A percentile compares a stretch with the other conserved stretches of the same genome.
phyloP scores from a whole-genome alignment of 1,140 invertebrate genomes.

The Proctacanthus coquilletti region DNA sequence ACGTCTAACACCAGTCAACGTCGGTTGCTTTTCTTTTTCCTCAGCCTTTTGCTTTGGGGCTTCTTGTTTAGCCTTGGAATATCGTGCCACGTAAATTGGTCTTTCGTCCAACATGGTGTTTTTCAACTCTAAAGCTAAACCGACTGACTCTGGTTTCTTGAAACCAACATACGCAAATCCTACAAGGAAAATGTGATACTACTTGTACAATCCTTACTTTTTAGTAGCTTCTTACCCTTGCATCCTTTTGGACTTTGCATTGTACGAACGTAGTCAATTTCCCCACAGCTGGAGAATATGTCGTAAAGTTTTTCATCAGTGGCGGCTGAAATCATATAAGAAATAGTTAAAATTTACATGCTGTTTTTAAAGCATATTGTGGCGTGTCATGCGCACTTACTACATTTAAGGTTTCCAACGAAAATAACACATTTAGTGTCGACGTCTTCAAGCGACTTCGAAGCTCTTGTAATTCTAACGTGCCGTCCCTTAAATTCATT shows the following conservation, averaged over 20 bases:
- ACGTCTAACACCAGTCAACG: background rate
- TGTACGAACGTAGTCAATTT: conserved; percentile 26
- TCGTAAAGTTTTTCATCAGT: conserved; percentile 21
- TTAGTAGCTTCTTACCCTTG: too few species aligned
- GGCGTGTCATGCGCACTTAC: conserved; percentile 11
- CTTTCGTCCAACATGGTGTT: conserved; percentile 21
- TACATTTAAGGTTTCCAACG: conserved; percentile 52
- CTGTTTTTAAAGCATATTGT: background rate
- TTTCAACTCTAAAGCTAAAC: conserved; percentile 24
- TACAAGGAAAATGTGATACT: too few species aligned
- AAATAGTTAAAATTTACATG: background rate
- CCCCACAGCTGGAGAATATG: conserved; percentile 25
- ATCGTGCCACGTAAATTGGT: conserved; percentile 25
- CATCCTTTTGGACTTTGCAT: conserved; percentile 22
- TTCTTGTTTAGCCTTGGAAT: conserved; percentile 6
- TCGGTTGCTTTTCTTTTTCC: background rate
- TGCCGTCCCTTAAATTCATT: conserved; percentile 38
- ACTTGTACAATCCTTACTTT: too few species aligned
- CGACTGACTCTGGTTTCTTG: conserved; percentile 19
- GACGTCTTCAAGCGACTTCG: conserved; percentile 7
- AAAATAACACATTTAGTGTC: conserved; percentile 48
- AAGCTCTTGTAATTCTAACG: conserved; percentile 37
- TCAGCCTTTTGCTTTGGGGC: background rate
- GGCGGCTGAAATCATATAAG: conserved; percentile 12
- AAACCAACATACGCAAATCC: conserved; percentile 27